Evolutionary conservation across 2,888 invertebrate species (phyloP).

Genomic region (Andrena minutula): DNA sequence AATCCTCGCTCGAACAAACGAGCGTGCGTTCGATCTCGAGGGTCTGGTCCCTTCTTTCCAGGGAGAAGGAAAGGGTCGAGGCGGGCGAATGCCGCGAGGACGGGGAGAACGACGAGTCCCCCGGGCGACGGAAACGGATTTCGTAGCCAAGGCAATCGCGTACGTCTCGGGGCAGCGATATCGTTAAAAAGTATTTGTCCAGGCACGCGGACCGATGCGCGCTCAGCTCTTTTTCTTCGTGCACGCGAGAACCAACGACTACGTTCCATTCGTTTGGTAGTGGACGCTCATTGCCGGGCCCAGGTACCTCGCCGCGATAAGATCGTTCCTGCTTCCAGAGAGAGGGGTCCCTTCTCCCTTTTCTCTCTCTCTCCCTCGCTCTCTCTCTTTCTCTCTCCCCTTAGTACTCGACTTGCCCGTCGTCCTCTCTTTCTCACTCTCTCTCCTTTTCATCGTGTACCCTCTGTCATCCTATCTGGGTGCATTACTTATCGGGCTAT

Average conservation of each 20-base stretch:
- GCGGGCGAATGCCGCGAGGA: slow-evolving; percentile 18
- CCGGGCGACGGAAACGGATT: slow-evolving; percentile 31
- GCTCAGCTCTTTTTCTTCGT: slow-evolving; percentile 29
- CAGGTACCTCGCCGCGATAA: slow-evolving; percentile 62
- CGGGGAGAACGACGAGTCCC: neutral
- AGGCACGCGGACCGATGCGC: slow-evolving; percentile 35
- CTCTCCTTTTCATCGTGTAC: slow-evolving; percentile 58
- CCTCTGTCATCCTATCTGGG: slow-evolving; percentile 77
- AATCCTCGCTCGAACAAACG: slow-evolving; percentile 21
- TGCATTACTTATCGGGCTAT: slow-evolving; percentile 81
- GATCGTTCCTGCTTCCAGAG: slow-evolving; percentile 59
- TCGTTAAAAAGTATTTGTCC: slow-evolving; percentile 34
- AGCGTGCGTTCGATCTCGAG: neutral
- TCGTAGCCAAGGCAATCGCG: slow-evolving; percentile 25
- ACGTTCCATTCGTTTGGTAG: slow-evolving; percentile 65
- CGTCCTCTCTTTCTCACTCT: slow-evolving; percentile 42
- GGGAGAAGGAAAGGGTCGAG: slow-evolving; percentile 20
- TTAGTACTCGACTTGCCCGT: slow-evolving; percentile 5
- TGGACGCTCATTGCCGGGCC: slow-evolving; percentile 62
- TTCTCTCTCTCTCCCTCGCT: slow-evolving; percentile 1
- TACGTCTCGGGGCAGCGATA: slow-evolving; percentile 16
- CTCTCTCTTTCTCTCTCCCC: neutral
- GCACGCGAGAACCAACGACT: slow-evolving; percentile 42
- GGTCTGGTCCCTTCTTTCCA: neutral
- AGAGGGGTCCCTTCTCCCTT: slow-evolving; percentile 38